Evolutionary conservation across 2,888 invertebrate species (phyloP).

Genomic region (Margaritifera margaritifera): DNA sequence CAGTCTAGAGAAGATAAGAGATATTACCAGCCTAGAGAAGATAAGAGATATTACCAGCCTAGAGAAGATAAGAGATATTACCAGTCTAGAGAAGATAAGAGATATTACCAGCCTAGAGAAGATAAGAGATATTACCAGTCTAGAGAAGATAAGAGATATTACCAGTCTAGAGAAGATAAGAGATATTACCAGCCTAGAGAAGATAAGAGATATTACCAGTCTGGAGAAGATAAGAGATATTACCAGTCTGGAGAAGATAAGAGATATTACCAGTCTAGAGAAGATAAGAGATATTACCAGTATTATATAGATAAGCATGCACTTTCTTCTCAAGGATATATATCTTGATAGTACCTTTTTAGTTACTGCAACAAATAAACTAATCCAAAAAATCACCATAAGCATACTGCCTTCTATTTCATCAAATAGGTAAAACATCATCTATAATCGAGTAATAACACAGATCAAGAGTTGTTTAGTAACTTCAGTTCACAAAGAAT

Average conservation of each 20-base stretch:
- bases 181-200: constrained; percentile 75
- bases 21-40: constrained; percentile 74
- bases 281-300: no score
- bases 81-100: constrained; percentile 72
- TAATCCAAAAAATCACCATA: no score
- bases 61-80: constrained; percentile 7
- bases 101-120: constrained; percentile 75
- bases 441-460: no score
- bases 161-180: constrained; percentile 72
- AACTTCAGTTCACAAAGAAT: no score
- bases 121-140: constrained; percentile 73
- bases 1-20: constrained; percentile 72
- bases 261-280: constrained; percentile 75
- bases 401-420: no score
- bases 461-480: no score
- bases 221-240: constrained; percentile 67
- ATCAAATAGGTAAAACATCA: no score
- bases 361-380: no score
- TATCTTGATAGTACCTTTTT: no score
- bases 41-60: constrained; percentile 75
- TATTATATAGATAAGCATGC: no score
- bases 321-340: no score
- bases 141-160: constrained; percentile 55
- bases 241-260: constrained; percentile 73
- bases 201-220: constrained; percentile 69